phyloP scores from a whole-genome alignment of 2,113 vertebrate species.

The Pterocles burchelli region DNA sequence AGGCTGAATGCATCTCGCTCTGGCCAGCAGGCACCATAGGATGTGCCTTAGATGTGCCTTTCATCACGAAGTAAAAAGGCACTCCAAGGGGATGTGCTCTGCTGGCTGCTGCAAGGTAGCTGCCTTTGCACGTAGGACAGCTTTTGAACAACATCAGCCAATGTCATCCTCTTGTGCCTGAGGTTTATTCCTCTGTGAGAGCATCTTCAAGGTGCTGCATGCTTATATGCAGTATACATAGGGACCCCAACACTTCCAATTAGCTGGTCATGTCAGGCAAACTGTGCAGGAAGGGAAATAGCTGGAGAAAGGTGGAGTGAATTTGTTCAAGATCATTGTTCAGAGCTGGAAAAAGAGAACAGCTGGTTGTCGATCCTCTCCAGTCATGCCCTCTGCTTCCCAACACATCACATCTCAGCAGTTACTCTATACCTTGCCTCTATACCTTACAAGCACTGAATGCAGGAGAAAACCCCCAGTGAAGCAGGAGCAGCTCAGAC shows the following conservation, averaged over 20 bases:
- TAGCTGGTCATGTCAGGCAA: neutral
- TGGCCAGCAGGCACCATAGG: neutral
- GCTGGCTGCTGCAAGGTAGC: neutral
- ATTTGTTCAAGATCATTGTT: neutral
- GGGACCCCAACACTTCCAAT: neutral
- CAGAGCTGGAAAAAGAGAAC: neutral
- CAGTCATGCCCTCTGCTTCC: neutral
- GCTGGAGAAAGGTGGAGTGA: neutral
- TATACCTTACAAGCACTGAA: neutral
- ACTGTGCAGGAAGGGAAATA: neutral
- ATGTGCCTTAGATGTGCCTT: neutral
- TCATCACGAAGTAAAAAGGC: neutral
- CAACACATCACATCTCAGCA: neutral
- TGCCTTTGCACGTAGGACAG: neutral
- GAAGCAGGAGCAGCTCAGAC: neutral
- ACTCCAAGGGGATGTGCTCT: neutral
- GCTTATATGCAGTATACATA: too few species aligned
- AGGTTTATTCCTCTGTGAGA: neutral
- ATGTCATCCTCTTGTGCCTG: neutral
- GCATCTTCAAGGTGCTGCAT: neutral
- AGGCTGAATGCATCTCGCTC: accelerated
- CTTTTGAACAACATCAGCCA: neutral
- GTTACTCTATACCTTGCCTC: neutral
- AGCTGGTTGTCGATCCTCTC: neutral
- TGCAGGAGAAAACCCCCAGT: neutral